These are phyloP conservation scores for Misgurnus mizolepis DNA, from an alignment of 2,113 vertebrate genomes.

Conservation along the genomic window DNA sequence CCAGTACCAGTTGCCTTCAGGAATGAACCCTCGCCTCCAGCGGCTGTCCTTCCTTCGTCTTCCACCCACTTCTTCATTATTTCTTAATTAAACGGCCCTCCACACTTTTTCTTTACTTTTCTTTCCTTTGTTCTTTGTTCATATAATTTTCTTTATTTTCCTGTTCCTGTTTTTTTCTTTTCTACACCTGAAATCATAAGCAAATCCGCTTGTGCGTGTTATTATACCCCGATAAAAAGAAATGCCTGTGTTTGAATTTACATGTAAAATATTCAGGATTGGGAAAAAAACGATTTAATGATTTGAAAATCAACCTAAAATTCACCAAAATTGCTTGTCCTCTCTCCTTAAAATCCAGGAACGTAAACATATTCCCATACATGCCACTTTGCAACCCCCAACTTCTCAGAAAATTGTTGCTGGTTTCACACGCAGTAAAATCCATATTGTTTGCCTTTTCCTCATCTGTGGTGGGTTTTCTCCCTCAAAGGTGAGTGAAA, in stretches of 20 bases:
- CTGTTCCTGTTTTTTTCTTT: background rate
- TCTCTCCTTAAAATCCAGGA: too few species aligned
- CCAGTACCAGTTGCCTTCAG: constrained; percentile 60
- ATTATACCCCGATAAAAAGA: too few species aligned
- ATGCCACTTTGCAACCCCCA: too few species aligned
- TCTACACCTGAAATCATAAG: background rate
- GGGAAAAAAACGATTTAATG: too few species aligned
- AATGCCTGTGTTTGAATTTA: too few species aligned
- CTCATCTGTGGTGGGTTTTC: constrained; percentile 12
- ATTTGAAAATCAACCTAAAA: too few species aligned
- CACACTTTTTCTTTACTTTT: constrained; percentile 28
- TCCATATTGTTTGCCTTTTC: constrained; percentile 12
- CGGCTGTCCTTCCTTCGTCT: constrained; percentile 51
- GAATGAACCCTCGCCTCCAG: constrained; percentile 59
- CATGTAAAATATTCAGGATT: too few species aligned
- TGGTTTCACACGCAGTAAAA: background rate
- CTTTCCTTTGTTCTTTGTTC: background rate
- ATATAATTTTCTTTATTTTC: background rate
- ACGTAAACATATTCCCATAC: too few species aligned
- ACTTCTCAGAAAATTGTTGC: background rate
- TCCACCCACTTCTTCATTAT: constrained; percentile 5
- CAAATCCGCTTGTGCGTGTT: too few species aligned
- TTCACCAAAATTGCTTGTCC: too few species aligned
- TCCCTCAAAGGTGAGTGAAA: constrained; percentile 37
- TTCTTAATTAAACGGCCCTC: background rate